These are phyloP conservation scores for Dicerorhinus sumatrensis DNA, from an alignment of 2,113 vertebrate species.

Conservation along the genomic window DNA sequence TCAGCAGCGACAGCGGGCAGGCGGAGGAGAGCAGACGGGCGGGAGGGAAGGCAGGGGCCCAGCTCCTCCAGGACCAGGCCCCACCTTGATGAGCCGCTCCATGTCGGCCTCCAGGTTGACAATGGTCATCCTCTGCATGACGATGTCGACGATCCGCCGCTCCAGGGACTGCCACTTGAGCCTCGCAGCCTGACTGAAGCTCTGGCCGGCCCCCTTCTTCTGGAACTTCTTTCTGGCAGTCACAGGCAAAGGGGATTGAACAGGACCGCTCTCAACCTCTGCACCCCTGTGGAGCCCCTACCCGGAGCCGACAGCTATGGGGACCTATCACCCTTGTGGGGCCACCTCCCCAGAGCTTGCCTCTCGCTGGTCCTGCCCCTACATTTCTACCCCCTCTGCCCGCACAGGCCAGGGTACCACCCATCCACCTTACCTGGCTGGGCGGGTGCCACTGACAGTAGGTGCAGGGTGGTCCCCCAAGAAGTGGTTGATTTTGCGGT, in stretches of 20 bases:
- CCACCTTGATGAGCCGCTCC: constrained; percentile 97
- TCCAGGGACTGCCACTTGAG: constrained; percentile 98
- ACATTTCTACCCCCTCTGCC: accelerated
- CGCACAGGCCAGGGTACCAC: accelerated
- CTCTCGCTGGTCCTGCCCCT: neutral
- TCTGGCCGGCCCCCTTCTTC: constrained; percentile 90
- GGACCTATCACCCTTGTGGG: too few species aligned
- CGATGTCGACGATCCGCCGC: constrained; percentile 94
- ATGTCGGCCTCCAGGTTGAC: constrained; percentile 96
- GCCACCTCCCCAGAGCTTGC: neutral
- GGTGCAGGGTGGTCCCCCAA: constrained; percentile 89
- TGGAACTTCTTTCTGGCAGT: constrained; percentile 92
- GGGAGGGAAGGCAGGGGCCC: neutral
- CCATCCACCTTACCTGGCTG: constrained; percentile 82
- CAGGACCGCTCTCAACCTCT: accelerated
- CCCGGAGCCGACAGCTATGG: neutral
- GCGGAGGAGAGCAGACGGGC: accelerated
- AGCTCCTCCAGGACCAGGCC: neutral
- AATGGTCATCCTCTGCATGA: constrained; percentile 98
- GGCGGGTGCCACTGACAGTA: constrained; percentile 84
- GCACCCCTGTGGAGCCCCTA: constrained; percentile 68
- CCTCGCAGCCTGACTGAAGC: constrained; percentile 93
- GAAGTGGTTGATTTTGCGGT: constrained; percentile 94
- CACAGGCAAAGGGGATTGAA: neutral
- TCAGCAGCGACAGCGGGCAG: neutral